Conservation (phyloP, 2,888 invertebrate genomes). For the Agrilus cyanescens region DNA sequence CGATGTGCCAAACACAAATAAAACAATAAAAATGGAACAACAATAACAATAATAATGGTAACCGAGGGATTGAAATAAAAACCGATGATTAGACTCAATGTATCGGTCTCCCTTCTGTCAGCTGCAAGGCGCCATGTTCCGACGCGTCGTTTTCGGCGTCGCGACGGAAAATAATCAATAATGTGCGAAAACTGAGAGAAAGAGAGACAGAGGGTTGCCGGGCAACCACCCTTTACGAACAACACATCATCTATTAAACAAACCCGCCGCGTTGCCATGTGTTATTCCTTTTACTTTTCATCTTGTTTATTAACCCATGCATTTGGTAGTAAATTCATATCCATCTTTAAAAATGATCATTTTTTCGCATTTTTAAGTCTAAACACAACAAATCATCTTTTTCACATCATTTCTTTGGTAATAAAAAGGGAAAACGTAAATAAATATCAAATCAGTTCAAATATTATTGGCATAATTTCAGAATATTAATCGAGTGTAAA, state of each 20-base stretch:
- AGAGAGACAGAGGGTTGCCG: slow-evolving; percentile 31
- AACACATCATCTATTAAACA: slow-evolving; percentile 11
- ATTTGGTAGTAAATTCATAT: too few species aligned
- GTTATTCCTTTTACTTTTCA: background rate
- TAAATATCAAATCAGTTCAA: too few species aligned
- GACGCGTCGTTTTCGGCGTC: slow-evolving; percentile 27
- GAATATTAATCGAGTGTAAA: too few species aligned
- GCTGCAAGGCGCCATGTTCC: slow-evolving; percentile 36
- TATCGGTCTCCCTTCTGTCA: slow-evolving; percentile 29
- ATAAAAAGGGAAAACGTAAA: too few species aligned
- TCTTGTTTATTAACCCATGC: too few species aligned
- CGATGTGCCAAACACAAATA: slow-evolving; percentile 14
- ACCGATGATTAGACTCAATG: slow-evolving; percentile 14
- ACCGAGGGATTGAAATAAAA: slow-evolving; percentile 20
- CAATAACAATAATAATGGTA: slow-evolving; percentile 7
- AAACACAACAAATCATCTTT: too few species aligned
- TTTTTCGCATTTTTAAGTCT: too few species aligned
- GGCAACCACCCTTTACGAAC: slow-evolving; percentile 24
- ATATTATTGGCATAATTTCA: too few species aligned
- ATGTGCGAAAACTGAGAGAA: slow-evolving; percentile 31
- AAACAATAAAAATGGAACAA: slow-evolving; percentile 21
- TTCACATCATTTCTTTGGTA: too few species aligned
- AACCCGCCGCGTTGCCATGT: background rate
- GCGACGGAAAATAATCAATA: slow-evolving; percentile 39
- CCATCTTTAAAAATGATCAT: too few species aligned